Evolutionary conservation across 2,113 vertebrate genomes (phyloP).

Genomic region (Myotis davidii): DNA sequence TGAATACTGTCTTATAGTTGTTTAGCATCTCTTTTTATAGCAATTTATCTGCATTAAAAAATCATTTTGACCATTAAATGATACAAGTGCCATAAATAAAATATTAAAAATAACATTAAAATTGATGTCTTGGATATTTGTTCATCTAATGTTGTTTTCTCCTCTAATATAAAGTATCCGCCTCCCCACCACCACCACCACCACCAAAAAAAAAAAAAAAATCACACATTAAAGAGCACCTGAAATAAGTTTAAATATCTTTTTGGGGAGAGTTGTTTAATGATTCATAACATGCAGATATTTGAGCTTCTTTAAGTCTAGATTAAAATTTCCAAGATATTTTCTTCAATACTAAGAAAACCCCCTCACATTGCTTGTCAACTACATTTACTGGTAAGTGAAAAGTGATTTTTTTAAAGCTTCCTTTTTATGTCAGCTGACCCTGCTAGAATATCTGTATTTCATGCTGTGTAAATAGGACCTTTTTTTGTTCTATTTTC

Average conservation of each 20-base stretch:
- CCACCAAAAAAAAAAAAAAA: background rate
- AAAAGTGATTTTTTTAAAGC: conserved; percentile 46
- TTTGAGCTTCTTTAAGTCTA: conserved; percentile 28
- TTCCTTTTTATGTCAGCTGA: conserved; percentile 57
- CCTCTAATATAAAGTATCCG: background rate
- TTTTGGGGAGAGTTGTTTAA: background rate
- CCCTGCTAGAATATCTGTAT: conserved; percentile 59
- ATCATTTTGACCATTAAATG: background rate
- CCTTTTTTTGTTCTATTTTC: conserved; percentile 67
- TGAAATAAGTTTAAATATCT: background rate
- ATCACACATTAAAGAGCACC: background rate
- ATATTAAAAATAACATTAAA: conserved; percentile 23
- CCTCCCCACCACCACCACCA: background rate
- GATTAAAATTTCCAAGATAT: conserved; percentile 63
- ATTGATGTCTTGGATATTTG: background rate
- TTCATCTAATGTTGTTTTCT: background rate
- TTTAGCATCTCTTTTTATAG: conserved; percentile 47
- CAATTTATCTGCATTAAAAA: conserved; percentile 26
- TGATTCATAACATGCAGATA: background rate
- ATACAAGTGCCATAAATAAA: background rate
- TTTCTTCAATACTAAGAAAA: conserved; percentile 55
- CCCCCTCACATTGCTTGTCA: conserved; percentile 62
- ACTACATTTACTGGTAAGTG: conserved; percentile 53
- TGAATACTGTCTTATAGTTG: background rate
- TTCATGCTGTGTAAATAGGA: conserved; percentile 75